A percentile compares a stretch with the other conserved stretches of the same genome.
Evolutionary conservation across 1,140 invertebrate species (phyloP).

Genomic region (Alviniconcha marisindica): DNA sequence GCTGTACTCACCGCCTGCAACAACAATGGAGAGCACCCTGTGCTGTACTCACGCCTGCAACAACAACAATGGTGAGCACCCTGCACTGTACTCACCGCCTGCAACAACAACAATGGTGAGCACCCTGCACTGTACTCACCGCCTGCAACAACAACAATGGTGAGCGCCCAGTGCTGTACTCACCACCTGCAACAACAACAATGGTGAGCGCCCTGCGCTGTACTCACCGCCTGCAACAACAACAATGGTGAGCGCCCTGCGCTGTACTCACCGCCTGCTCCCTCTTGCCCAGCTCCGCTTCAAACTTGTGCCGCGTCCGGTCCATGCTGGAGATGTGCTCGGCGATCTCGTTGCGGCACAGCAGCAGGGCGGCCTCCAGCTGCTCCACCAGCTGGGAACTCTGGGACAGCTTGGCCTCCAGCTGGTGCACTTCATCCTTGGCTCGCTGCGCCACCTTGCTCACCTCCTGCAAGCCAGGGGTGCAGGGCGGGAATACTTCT

Average conservation of each 20-base stretch:
- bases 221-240: constrained; percentile 50
- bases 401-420: constrained; percentile 58
- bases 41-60: background rate
- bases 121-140: background rate
- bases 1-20: too few species aligned
- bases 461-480: constrained; percentile 52
- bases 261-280: constrained; percentile 60
- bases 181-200: too few species aligned
- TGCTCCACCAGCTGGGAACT: constrained; percentile 61
- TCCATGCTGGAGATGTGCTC: constrained; percentile 64
- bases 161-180: background rate
- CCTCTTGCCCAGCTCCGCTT: constrained; percentile 60
- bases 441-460: constrained; percentile 53
- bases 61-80: background rate
- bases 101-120: background rate
- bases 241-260: background rate
- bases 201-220: background rate
- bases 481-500: background rate
- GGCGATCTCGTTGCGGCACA: constrained; percentile 67
- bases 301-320: constrained; percentile 63
- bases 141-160: background rate
- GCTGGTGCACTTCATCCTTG: constrained; percentile 50
- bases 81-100: background rate
- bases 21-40: background rate
- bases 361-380: constrained; percentile 62